Percentiles rank a stretch among this genome's conserved stretches.
phyloP scores from a whole-genome alignment of 2,888 invertebrate genomes.

The Ashinkailepas kermadecensis region DNA sequence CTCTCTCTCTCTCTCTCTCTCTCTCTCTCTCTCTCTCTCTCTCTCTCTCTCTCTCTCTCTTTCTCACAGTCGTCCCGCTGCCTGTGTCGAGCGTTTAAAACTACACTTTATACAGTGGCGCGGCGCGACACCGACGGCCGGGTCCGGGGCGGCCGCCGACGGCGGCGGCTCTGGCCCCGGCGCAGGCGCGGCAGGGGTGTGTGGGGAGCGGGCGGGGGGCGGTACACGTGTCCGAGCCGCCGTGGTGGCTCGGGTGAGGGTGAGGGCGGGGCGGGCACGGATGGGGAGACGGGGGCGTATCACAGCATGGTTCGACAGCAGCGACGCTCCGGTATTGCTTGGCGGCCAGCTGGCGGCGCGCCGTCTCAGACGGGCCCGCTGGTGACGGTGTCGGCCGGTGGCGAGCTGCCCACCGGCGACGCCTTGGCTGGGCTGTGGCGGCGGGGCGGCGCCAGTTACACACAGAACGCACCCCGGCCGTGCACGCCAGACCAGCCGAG shows the following conservation, averaged over 20 bases:
- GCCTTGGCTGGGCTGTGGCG: not conserved
- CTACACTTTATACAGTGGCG: not conserved
- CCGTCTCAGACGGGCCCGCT: not conserved
- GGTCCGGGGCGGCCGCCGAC: not conserved
- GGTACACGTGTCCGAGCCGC: too few species aligned
- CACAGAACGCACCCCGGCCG: not conserved
- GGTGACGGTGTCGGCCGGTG: not conserved
- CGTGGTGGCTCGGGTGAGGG: too few species aligned
- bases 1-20: too few species aligned
- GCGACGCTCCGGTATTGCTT: not conserved
- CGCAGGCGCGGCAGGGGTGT: not conserved
- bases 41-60: too few species aligned
- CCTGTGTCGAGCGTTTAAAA: constrained; percentile 1
- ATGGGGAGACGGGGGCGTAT: not conserved
- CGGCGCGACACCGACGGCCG: not conserved
- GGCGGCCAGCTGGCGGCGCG: not conserved
- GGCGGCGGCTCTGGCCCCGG: not conserved
- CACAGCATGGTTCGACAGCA: constrained; percentile 9
- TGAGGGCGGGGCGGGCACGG: not conserved
- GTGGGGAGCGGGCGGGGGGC: not conserved
- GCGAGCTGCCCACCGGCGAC: not conserved
- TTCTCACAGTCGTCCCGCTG: too few species aligned
- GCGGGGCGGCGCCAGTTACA: not conserved
- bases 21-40: too few species aligned
- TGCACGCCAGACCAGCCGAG: not conserved